Percentiles rank a stretch among this genome's conserved stretches.
Conservation (phyloP, 2,113 vertebrate genomes). For the Procavia capensis region DNA sequence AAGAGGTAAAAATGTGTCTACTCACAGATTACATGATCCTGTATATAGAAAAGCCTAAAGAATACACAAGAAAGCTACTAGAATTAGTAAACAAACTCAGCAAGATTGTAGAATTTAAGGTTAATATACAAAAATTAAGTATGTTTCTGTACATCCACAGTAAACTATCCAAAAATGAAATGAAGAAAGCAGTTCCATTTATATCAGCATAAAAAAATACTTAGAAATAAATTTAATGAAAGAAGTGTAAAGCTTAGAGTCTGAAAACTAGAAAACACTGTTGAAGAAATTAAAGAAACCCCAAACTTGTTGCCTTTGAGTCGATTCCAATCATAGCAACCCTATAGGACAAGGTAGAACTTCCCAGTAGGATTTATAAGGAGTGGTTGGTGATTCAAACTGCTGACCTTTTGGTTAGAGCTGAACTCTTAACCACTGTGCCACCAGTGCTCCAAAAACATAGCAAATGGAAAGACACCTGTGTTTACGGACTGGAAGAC, state of each 20-base stretch:
- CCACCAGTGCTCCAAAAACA: background rate
- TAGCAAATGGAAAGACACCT: background rate
- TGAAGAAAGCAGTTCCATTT: background rate
- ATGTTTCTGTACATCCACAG: background rate
- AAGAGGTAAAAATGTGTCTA: background rate
- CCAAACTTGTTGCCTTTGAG: too few species aligned
- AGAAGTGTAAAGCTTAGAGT: background rate
- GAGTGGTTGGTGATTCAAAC: too few species aligned
- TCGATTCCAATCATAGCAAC: too few species aligned
- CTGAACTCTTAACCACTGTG: too few species aligned
- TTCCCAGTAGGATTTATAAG: too few species aligned
- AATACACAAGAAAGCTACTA: background rate
- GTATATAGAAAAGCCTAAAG: background rate
- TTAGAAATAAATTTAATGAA: background rate
- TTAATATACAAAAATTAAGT: background rate
- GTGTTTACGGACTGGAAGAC: background rate
- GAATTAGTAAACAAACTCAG: background rate
- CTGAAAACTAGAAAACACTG: background rate
- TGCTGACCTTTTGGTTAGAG: too few species aligned
- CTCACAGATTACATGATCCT: background rate
- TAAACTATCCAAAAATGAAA: background rate
- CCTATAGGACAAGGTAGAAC: too few species aligned
- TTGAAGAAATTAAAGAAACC: background rate
- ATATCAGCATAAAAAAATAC: background rate
- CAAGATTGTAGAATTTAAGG: background rate